Conservation (phyloP, 2,797 vertebrate genomes). For the Hyperoplus immaculatus region DNA sequence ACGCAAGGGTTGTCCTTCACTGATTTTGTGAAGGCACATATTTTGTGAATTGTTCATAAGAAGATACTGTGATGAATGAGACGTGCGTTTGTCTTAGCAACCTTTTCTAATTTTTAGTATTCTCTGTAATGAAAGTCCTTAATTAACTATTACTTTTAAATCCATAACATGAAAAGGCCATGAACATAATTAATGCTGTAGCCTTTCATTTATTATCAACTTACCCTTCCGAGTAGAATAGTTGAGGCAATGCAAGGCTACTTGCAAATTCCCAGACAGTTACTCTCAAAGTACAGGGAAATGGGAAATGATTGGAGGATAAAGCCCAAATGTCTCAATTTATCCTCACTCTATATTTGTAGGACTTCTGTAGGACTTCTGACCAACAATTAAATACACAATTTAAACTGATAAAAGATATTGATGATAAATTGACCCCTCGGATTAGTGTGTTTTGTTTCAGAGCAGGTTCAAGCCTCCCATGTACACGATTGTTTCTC, state of each 20-base stretch:
- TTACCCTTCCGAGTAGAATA: constrained; percentile 22
- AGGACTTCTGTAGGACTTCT: neutral
- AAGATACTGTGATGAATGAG: constrained; percentile 12
- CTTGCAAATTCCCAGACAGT: neutral
- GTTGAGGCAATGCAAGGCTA: neutral
- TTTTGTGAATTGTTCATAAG: neutral
- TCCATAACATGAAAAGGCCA: constrained; percentile 19
- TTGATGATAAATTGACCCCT: neutral
- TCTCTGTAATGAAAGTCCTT: constrained; percentile 7
- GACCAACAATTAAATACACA: neutral
- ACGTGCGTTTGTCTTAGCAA: neutral
- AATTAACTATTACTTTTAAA: constrained; percentile 31
- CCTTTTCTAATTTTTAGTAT: neutral
- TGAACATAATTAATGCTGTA: constrained; percentile 13
- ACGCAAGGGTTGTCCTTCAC: constrained; percentile 15
- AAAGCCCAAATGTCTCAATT: neutral
- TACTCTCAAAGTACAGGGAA: constrained; percentile 1
- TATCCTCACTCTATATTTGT: neutral
- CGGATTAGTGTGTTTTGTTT: constrained; percentile 18
- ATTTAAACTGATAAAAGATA: neutral
- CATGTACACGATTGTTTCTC: constrained; percentile 25
- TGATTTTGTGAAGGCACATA: neutral
- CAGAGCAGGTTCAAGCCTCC: constrained; percentile 25
- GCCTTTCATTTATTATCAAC: constrained; percentile 17
- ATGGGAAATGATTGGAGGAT: neutral